Base-by-base conservation (phyloP, 2,888 invertebrate species). In the Corbicula japonica region DNA sequence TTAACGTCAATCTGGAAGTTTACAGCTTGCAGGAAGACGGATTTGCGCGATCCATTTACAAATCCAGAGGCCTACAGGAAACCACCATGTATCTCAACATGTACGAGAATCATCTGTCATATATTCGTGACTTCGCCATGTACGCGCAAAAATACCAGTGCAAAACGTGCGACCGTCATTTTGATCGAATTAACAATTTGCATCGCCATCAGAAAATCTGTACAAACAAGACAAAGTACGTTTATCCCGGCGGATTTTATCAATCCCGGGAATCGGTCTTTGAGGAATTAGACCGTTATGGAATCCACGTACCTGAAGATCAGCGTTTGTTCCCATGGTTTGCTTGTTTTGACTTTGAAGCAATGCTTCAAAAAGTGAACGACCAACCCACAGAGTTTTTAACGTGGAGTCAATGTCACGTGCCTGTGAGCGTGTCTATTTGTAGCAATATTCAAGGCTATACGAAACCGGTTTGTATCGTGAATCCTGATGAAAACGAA, bases 361-460 rank as follows among this genome's bases (percentile, higher is more conserved):
- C 46, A 12, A 35, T 63, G 4, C 21, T 63, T n/a, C 48, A 63
- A 63, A 63, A 63, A 18, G 46, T 63, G 2, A 12, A 56, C 32
- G 56, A 68, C 12, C 18, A 21, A n/a, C n/a, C n/a, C n/a, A n/a
- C n/a, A n/a, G n/a, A n/a, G n/a, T n/a, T n/a, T n/a, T n/a, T 80
- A 21, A n/a, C 60, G n/a, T 80, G 75, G 75, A 80, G 56, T 2
- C 65, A 70, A 3, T 52, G 71, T 48, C 79, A 80, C 60, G 54
- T 71, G 3, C 75, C 79, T 18, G 48, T 71, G 35, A 77, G 66
- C 38, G 72, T 73, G 41, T 78, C 74, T 15, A 48, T 77, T 32
- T 66, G 72, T 35, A 73, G 74, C 30, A 79, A 79, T 35, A 46
- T 79, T 15, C 58, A 69, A 23, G 74, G 74, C 2, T 48, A 68